Conservation (phyloP, 2,113 vertebrate genomes). For the Ornithorhynchus anatinus region DNA sequence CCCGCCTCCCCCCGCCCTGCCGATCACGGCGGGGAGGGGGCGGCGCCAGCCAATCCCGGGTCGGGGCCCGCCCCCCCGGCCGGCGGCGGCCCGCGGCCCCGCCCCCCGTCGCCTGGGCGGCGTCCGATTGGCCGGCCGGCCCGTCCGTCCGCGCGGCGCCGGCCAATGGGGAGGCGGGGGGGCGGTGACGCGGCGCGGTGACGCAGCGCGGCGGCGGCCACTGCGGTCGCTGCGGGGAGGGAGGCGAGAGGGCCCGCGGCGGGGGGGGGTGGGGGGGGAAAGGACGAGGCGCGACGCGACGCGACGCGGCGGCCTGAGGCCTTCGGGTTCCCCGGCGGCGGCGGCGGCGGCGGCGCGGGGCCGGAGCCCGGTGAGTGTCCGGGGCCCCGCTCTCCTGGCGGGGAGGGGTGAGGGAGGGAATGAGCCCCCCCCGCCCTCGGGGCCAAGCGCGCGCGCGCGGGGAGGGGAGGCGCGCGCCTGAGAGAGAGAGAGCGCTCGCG, state of each 20-base stretch:
- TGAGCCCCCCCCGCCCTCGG: background rate
- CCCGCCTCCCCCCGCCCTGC: background rate
- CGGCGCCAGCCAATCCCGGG: conserved; percentile 6
- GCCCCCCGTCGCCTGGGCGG: conserved; percentile 25
- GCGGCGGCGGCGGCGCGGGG: too few relatives aligned
- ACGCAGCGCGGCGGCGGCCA: conserved; percentile 60
- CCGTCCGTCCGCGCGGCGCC: conserved; percentile 16
- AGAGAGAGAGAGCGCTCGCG: conserved; percentile 10
- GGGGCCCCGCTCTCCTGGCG: background rate
- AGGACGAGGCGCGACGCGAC: conserved; percentile 43
- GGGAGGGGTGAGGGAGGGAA: conserved; percentile 10
- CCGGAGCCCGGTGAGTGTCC: too few relatives aligned
- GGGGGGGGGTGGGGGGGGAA: conserved; percentile 26
- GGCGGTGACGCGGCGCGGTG: conserved; percentile 55
- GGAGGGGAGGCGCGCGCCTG: background rate
- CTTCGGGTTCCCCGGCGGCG: too few relatives aligned
- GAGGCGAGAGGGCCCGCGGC: conserved; percentile 15
- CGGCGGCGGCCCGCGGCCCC: conserved; percentile 4
- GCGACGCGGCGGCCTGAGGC: too few relatives aligned
- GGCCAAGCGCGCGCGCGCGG: background rate
- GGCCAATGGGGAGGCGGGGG: conserved; percentile 35
- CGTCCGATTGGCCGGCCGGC: conserved; percentile 25
- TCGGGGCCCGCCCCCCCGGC: background rate
- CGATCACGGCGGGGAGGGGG: conserved; percentile 22
- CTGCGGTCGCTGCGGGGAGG: conserved; percentile 52